These are phyloP conservation scores for Euura lappo DNA, from an alignment of 1,140 invertebrate genomes.

Conservation along the genomic window DNA sequence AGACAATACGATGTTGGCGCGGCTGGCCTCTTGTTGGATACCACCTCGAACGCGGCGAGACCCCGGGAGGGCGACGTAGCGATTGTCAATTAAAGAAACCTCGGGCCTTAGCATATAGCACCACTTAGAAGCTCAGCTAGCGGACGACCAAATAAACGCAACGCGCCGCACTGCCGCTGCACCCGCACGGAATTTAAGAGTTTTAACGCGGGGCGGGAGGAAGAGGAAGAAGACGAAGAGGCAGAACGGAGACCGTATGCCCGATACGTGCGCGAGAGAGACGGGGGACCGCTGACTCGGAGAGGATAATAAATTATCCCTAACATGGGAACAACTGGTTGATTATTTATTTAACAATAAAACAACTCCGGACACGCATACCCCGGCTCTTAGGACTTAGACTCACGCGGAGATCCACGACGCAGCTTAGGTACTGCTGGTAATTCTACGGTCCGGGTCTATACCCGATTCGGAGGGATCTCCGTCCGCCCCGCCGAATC, in stretches of 20 bases:
- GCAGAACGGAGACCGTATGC: conserved; percentile 8
- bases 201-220: conserved; percentile 23
- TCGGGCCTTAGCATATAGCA: conserved; percentile 44
- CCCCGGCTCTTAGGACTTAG: not conserved
- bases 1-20: conserved; percentile 54
- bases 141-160: conserved; percentile 2
- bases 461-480: no score
- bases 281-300: conserved; percentile 13
- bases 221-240: conserved; percentile 13
- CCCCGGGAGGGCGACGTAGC: conserved; percentile 16
- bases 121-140: conserved; percentile 17
- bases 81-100: conserved; percentile 53
- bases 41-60: conserved; percentile 40
- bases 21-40: conserved; percentile 43
- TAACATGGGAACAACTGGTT: conserved; percentile 43
- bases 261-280: no score
- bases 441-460: no score
- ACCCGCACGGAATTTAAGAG: conserved; percentile 27
- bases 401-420: not conserved
- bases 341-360: conserved; percentile 57
- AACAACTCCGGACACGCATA: conserved; percentile 32
- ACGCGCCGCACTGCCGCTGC: not conserved
- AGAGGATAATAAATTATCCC: conserved; percentile 50
- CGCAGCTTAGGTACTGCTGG: no score
- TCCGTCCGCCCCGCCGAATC: no score